A percentile compares a stretch with the other conserved stretches of the same genome.
Evolutionary conservation across 2,888 invertebrate genomes (phyloP).

Genomic region (Leucoptera coffeella): DNA sequence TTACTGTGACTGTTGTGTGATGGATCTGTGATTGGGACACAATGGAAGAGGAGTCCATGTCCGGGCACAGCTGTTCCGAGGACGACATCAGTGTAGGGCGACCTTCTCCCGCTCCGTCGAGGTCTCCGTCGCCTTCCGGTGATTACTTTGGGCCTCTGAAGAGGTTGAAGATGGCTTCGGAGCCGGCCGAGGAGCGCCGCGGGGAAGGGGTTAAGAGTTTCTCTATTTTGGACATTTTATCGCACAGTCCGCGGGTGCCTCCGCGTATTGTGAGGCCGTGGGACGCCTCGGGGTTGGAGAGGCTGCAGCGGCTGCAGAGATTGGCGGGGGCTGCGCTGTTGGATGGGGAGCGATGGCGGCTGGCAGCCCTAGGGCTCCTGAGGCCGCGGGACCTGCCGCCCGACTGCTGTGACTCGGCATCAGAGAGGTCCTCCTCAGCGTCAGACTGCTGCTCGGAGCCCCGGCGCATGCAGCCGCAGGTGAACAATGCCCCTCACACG

Average conservation of each 20-base stretch:
- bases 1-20: conserved; percentile 40
- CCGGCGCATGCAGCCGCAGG: conserved; percentile 36
- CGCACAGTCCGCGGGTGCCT: conserved; percentile 66
- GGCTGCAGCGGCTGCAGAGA: conserved; percentile 63
- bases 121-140: conserved; percentile 51
- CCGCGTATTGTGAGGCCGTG: conserved; percentile 84
- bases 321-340: conserved; percentile 38
- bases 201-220: conserved; percentile 84
- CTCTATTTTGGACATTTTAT: conserved; percentile 85
- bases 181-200: conserved; percentile 45
- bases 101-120: conserved; percentile 51
- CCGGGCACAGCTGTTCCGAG: conserved; percentile 50
- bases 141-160: conserved; percentile 79
- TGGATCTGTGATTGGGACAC: conserved; percentile 40
- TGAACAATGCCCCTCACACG: conserved; percentile 56
- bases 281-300: conserved; percentile 66
- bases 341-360: conserved; percentile 46
- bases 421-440: conserved; percentile 69
- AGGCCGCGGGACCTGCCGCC: conserved; percentile 44
- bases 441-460: conserved; percentile 76
- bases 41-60: conserved; percentile 47
- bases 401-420: conserved; percentile 62
- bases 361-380: conserved; percentile 48
- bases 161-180: conserved; percentile 70
- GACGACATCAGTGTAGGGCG: conserved; percentile 79